Evolutionary conservation across 2,797 vertebrate species (phyloP), one percentile per base, ranked within the genome.

Genomic region (Heterohyrax brucei): DNA sequence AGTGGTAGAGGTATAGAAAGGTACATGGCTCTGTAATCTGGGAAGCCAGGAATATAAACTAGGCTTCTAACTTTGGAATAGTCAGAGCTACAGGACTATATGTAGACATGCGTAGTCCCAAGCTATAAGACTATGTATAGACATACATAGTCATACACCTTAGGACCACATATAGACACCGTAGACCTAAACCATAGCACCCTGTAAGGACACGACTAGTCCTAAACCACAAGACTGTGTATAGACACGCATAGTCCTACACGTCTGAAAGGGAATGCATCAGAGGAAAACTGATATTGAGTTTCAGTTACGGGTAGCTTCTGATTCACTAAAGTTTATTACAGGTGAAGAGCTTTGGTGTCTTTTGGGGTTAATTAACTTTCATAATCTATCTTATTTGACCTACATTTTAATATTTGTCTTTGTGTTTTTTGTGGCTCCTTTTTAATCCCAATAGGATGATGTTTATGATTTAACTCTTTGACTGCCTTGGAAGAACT

Each of bases 281-380:
- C 7, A 21, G 18, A 68, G 12, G 5, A 5, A 77, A 81, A 30
- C 26, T 59, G 56, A 87, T 13, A 24, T 21, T 44, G 4, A 3
- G 9, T 5, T 77, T 80, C 46, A 50, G 1, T 14, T 44, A 3
- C 19, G 7, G 7, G 3, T 56, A 80, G 33, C 33, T 86, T 91
- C 50, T 79, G 30, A 39, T 64, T 92, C 48, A 87, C 13, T 50
- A 10, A 44, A 72, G 83, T 96, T 92, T 84, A 72, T 75, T 81
- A 88, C 1, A 21, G 12, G 1, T 66, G 61, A 86, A 86, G 61
- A 89, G 0, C 21, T 87, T 70, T 56, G 48, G 21, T 3, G 22
- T 39, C 53, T 84, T 78, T 68, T 0, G 7, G 1, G 13, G 10
- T 85, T 87, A 90, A 86, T 91, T 64, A 85, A 66, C 77, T 83